Evolutionary conservation across 2,797 vertebrate genomes (phyloP).

Genomic region (Taeniopygia guttata): DNA sequence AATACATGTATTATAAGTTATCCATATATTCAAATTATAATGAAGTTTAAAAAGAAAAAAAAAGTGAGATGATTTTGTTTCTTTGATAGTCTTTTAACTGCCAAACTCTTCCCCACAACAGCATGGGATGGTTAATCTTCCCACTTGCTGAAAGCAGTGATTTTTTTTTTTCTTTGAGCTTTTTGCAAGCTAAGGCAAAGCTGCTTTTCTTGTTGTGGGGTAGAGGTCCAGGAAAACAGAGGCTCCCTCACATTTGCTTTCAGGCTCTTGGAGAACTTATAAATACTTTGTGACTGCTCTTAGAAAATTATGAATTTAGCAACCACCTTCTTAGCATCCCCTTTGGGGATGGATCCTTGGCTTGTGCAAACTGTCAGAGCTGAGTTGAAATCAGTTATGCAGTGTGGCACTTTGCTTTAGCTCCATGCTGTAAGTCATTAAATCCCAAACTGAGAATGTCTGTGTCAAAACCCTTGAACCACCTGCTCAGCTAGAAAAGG

Average conservation of each 20-base stretch:
- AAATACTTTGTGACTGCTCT: background rate
- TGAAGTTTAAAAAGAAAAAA: background rate
- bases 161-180: background rate
- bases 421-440: background rate
- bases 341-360: background rate
- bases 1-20: background rate
- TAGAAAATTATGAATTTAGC: constrained; percentile 2
- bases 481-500: background rate
- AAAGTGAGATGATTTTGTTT: background rate
- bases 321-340: background rate
- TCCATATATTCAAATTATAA: background rate
- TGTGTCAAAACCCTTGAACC: background rate
- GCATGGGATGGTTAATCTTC: background rate
- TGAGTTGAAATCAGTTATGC: background rate
- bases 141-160: background rate
- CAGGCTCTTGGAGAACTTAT: background rate
- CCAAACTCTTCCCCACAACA: background rate
- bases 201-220: background rate
- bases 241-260: background rate
- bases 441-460: background rate
- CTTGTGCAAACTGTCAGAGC: background rate
- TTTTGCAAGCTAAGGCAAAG: background rate
- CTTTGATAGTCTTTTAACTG: background rate
- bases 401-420: background rate
- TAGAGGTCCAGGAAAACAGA: background rate